Conservation (phyloP, 2,888 invertebrate genomes). For the Trichacis sp. region DNA sequence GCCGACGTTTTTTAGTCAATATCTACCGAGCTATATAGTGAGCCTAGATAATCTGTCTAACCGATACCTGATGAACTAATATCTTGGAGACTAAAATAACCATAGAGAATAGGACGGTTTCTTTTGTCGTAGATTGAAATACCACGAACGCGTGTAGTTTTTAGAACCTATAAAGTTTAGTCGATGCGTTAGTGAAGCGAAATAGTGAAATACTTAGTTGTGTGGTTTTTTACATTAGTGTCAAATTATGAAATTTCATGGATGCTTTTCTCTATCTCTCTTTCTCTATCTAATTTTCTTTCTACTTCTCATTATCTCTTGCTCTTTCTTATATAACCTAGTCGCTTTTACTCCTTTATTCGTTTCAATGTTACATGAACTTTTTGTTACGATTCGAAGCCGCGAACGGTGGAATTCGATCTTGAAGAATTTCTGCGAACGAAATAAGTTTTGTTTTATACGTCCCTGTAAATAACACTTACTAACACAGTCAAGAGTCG, state of each 20-base stretch:
- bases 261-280: constrained; percentile 56
- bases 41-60: constrained; percentile 63
- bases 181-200: constrained; percentile 63
- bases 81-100: constrained; percentile 63
- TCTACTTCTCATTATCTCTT: constrained; percentile 32
- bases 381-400: constrained; percentile 53
- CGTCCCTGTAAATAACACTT: constrained; percentile 56
- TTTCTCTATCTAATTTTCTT: constrained; percentile 42
- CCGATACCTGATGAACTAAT: constrained; percentile 63
- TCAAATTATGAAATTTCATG: constrained; percentile 70
- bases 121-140: constrained; percentile 66
- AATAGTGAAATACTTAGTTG: constrained; percentile 67
- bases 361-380: constrained; percentile 35
- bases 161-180: constrained; percentile 62
- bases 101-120: constrained; percentile 65
- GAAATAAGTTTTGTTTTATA: constrained; percentile 49
- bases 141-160: constrained; percentile 61
- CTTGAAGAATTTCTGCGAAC: constrained; percentile 56
- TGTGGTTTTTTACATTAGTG: constrained; percentile 68
- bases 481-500: constrained; percentile 43
- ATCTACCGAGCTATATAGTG: constrained; percentile 66
- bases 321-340: constrained; percentile 52
- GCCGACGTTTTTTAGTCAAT: constrained; percentile 60
- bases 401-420: constrained; percentile 48
- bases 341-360: constrained; percentile 56